Percentiles rank a stretch among this genome's conserved stretches.
Evolutionary conservation across 2,797 vertebrate species (phyloP).

Genomic region (Danio albolineatus): DNA sequence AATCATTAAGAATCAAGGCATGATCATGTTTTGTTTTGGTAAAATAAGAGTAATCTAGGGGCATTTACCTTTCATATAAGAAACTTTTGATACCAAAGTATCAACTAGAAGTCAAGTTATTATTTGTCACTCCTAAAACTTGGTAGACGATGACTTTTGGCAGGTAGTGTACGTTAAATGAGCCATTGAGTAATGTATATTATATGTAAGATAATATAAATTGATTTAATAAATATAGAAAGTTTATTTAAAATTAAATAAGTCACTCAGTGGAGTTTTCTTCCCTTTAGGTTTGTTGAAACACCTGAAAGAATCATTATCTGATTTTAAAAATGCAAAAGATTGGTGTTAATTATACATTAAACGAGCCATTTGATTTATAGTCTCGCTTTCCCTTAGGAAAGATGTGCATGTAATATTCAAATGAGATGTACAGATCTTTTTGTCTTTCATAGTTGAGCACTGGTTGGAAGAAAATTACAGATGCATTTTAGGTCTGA

Average conservation of each 20-base stretch:
- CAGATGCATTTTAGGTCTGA: neutral
- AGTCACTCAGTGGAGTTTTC: neutral
- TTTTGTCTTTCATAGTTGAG: constrained; percentile 1
- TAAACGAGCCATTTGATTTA: constrained; percentile 3
- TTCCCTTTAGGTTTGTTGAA: neutral
- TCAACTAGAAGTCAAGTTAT: too few species aligned
- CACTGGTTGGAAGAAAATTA: neutral
- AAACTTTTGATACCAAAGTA: too few species aligned
- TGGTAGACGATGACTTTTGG: too few species aligned
- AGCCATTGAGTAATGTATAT: too few species aligned
- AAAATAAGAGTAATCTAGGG: too few species aligned
- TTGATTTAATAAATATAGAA: neutral
- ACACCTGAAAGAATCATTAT: neutral
- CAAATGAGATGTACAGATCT: neutral
- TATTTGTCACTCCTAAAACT: too few species aligned
- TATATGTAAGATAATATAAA: too few species aligned
- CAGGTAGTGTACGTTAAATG: neutral
- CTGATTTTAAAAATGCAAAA: neutral
- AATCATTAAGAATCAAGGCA: too few species aligned
- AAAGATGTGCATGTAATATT: neutral
- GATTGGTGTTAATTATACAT: constrained; percentile 15
- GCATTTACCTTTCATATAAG: too few species aligned
- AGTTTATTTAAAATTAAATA: neutral
- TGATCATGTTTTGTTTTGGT: too few species aligned
- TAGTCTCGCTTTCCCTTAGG: constrained; percentile 5